These are phyloP conservation scores for Diplosoma virens DNA, from an alignment of 23 tunicate species.

Conservation along the genomic window DNA sequence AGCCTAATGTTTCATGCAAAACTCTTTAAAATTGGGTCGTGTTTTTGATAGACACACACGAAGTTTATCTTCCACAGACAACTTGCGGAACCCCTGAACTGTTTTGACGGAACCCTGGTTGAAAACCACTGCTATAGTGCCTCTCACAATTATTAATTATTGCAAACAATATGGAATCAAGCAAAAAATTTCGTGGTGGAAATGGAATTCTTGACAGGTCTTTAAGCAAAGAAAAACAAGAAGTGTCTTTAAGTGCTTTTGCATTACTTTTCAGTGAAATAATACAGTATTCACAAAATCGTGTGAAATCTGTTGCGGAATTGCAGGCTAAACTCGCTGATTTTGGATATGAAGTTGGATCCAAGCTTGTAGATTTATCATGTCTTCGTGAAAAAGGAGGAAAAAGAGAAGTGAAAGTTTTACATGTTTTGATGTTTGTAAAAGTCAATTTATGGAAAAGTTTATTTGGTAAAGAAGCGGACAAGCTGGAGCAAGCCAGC, in stretches of 20 bases:
- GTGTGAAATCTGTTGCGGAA: slow-evolving; percentile 84
- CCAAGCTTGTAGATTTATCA: slow-evolving; percentile 81
- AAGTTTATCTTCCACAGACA: too few species aligned
- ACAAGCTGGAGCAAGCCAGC: slow-evolving; percentile 98
- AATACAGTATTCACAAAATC: slow-evolving; percentile 92
- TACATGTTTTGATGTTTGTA: slow-evolving; percentile 82
- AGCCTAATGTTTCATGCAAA: too few species aligned
- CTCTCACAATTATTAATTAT: too few species aligned
- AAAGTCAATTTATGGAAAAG: slow-evolving; percentile 97
- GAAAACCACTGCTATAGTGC: too few species aligned
- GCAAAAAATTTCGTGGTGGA: slow-evolving; percentile 1
- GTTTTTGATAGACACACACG: too few species aligned
- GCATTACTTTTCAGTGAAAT: slow-evolving; percentile 92
- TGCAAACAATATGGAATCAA: slow-evolving; percentile 17
- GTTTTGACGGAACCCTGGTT: too few species aligned
- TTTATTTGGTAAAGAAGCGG: slow-evolving; percentile 98
- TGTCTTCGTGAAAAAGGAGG: slow-evolving; percentile 75
- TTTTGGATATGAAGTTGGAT: slow-evolving; percentile 89
- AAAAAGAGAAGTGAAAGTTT: slow-evolving; percentile 87
- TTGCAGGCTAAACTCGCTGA: slow-evolving; percentile 83
- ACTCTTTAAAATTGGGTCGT: too few species aligned
- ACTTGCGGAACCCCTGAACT: too few species aligned
- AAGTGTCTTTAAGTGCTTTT: slow-evolving; percentile 79
- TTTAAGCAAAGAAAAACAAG: slow-evolving; percentile 80
- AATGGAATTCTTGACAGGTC: slow-evolving; percentile 61